Conservation (phyloP, 1,140 invertebrate species). For the Pseudomyrmex dendroicus region DNA sequence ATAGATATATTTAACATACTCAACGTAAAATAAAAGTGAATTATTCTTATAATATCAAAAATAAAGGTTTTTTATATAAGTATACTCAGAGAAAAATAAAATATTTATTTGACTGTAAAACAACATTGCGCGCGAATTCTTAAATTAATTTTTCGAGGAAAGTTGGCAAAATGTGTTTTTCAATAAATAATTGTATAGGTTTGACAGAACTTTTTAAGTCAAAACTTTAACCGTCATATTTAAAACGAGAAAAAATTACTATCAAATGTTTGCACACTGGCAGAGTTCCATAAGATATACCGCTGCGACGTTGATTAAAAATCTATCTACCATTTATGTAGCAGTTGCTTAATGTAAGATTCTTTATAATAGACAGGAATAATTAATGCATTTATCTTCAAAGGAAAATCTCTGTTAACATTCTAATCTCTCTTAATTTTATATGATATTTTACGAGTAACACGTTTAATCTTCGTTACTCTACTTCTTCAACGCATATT, state of each 20-base stretch:
- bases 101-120: not conserved
- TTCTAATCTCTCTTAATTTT: slow-evolving; percentile 12
- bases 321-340: slow-evolving; percentile 22
- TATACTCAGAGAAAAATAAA: slow-evolving; percentile 3
- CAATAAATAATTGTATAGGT: slow-evolving; percentile 21
- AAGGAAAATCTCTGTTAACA: slow-evolving; percentile 11
- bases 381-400: slow-evolving; percentile 5
- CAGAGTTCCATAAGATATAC: slow-evolving; percentile 16
- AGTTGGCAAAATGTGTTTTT: slow-evolving; percentile 11
- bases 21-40: not conserved
- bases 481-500: not conserved
- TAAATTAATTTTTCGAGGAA: slow-evolving; percentile 33
- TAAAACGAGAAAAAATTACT: slow-evolving; percentile 9
- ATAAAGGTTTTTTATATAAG: not conserved
- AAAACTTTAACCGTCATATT: not conserved
- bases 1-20: no score
- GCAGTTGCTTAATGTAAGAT: slow-evolving; percentile 1
- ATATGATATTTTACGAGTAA: not conserved
- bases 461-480: not conserved
- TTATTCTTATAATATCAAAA: not conserved
- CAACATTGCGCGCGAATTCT: slow-evolving; percentile 2
- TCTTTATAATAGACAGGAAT: not conserved
- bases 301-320: slow-evolving; percentile 43
- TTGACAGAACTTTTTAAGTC: not conserved
- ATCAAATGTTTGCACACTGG: slow-evolving; percentile 23